phyloP scores from a whole-genome alignment of 2,888 invertebrate genomes.

The Dynastes grantii region DNA sequence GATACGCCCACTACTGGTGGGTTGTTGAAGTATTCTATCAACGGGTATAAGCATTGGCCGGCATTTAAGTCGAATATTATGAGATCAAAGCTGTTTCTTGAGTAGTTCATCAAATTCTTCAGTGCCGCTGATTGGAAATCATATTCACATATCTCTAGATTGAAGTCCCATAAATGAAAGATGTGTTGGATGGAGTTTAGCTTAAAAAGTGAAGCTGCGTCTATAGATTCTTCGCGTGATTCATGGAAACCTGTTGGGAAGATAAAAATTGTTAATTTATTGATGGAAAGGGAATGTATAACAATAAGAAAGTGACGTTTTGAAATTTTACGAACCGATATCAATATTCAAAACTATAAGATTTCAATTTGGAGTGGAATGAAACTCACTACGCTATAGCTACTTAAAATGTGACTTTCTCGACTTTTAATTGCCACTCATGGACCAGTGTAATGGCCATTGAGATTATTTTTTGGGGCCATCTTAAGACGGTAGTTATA shows the following conservation, averaged over 20 bases:
- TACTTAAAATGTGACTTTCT: no score
- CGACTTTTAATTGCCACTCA: no score
- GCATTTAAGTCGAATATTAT: conserved; percentile 56
- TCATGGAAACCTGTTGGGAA: conserved; percentile 19
- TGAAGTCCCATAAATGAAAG: conserved; percentile 43
- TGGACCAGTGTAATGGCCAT: no score
- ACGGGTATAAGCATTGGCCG: conserved; percentile 56
- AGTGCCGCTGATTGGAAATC: conserved; percentile 53
- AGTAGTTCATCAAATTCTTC: conserved; percentile 54
- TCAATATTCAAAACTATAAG: no score
- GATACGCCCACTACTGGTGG: conserved; percentile 57
- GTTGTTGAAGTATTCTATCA: conserved; percentile 57
- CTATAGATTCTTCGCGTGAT: neutral
- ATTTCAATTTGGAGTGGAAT: no score
- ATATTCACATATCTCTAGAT: conserved; percentile 50
- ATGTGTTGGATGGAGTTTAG: conserved; percentile 38
- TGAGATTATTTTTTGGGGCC: no score
- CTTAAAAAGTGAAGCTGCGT: conserved; percentile 28
- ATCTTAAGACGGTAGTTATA: no score
- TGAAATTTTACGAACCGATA: no score
- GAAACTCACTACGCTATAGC: no score
- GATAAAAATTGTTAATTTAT: no score
- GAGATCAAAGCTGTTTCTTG: conserved; percentile 57
- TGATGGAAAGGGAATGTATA: no score
- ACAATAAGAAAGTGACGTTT: neutral